Conservation (phyloP, 2,797 vertebrate species). For the Avahi laniger region DNA sequence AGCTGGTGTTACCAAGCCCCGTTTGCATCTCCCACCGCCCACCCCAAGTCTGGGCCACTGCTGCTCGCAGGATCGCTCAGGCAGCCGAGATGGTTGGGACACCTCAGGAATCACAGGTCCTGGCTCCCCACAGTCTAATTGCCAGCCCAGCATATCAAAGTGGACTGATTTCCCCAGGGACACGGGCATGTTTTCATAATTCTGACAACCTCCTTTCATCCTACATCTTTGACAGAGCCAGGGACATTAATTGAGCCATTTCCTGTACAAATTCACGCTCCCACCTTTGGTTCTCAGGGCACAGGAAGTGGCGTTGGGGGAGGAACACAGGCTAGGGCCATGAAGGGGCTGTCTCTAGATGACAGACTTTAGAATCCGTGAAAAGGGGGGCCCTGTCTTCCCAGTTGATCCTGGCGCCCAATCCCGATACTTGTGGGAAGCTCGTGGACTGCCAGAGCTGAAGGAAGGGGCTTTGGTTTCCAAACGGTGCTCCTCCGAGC, state of each 20-base stretch:
- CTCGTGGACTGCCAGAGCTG: background rate
- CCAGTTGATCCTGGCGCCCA: background rate
- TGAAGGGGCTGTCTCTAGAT: background rate
- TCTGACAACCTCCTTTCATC: conserved; percentile 46
- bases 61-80: background rate
- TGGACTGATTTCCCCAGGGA: conserved; percentile 46
- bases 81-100: background rate
- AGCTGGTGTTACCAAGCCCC: background rate
- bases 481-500: background rate
- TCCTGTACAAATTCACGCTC: background rate
- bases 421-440: background rate
- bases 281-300: background rate
- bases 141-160: conserved; percentile 18
- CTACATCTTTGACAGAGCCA: background rate
- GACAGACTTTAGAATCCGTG: background rate
- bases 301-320: background rate
- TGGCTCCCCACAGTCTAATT: conserved; percentile 12
- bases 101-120: background rate
- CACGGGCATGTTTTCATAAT: background rate
- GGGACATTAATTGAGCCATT: conserved; percentile 42
- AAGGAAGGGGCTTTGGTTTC: background rate
- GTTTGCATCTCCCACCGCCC: background rate
- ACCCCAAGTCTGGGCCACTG: background rate
- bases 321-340: background rate
- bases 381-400: background rate